A percentile compares a stretch with the other conserved stretches of the same genome.
phyloP scores from a whole-genome alignment of 23 tunicate genomes.

The Halocynthia aurantium region DNA sequence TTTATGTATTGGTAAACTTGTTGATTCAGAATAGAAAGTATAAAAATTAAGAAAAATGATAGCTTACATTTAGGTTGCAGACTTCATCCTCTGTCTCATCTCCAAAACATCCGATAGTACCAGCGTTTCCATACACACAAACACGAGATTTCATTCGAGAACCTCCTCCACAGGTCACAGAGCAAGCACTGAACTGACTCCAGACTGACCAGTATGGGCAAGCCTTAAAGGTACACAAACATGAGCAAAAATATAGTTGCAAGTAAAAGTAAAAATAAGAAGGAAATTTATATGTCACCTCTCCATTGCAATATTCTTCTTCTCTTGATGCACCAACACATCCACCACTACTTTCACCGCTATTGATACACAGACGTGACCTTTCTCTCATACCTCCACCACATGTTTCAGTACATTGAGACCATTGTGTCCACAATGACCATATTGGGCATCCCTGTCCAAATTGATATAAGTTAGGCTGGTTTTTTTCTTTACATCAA shows the following conservation, averaged over 20 bases:
- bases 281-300: conserved; percentile 6
- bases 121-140: conserved; percentile 17
- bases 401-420: conserved; percentile 53
- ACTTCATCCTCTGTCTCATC: conserved; percentile 22
- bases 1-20: too few relatives aligned
- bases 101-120: conserved; percentile 25
- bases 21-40: too few relatives aligned
- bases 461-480: too few relatives aligned
- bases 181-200: conserved; percentile 26
- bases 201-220: conserved; percentile 32
- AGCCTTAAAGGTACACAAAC: conserved; percentile 6
- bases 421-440: conserved; percentile 48
- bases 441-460: conserved; percentile 59
- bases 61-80: conserved; percentile 33
- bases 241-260: neutral
- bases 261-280: neutral
- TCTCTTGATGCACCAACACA: conserved; percentile 34
- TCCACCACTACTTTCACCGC: conserved; percentile 27
- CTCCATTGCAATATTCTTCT: conserved; percentile 13
- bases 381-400: conserved; percentile 50
- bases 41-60: too few relatives aligned
- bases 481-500: too few relatives aligned
- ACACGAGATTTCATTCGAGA: conserved; percentile 19
- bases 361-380: conserved; percentile 42
- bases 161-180: conserved; percentile 28